A percentile compares a stretch with the other conserved stretches of the same genome.
Conservation (phyloP, 2,888 invertebrate species). For the Tetragnatha montana region DNA sequence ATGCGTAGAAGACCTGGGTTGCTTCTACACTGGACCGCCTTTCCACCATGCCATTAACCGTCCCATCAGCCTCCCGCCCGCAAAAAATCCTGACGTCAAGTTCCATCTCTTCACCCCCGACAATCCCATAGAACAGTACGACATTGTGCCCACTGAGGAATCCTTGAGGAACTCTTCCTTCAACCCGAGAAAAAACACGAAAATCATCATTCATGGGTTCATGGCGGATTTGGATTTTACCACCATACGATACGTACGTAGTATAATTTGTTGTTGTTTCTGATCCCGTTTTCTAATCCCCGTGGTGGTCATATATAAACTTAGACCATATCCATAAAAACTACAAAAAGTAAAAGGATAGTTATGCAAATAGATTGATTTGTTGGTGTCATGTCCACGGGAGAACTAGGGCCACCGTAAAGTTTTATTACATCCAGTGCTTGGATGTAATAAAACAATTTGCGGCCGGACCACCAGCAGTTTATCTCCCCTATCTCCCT, state of each 20-base stretch:
- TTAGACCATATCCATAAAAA: background rate
- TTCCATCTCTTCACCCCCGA: conserved; percentile 41
- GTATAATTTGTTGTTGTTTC: background rate
- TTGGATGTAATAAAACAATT: too few relatives aligned
- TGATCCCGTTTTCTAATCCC: too few relatives aligned
- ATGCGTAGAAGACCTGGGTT: conserved; percentile 51
- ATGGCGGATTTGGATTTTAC: background rate
- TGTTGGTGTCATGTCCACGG: too few relatives aligned
- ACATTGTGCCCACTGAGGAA: background rate
- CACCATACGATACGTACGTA: conserved; percentile 31
- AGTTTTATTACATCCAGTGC: too few relatives aligned
- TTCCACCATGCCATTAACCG: conserved; percentile 54
- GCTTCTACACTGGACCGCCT: conserved; percentile 57
- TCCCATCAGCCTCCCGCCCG: conserved; percentile 48
- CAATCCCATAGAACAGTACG: background rate
- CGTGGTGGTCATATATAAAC: too few relatives aligned
- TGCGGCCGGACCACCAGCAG: too few relatives aligned
- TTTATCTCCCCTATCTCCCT: too few relatives aligned
- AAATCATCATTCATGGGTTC: conserved; percentile 53
- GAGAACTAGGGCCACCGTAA: too few relatives aligned
- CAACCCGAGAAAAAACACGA: conserved; percentile 1
- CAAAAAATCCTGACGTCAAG: background rate
- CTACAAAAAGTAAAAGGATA: background rate
- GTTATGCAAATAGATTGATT: too few relatives aligned
- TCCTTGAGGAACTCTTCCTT: conserved; percentile 26